Evolutionary conservation across 2,888 invertebrate genomes (phyloP).

Genomic region (Parnassius smintheus): DNA sequence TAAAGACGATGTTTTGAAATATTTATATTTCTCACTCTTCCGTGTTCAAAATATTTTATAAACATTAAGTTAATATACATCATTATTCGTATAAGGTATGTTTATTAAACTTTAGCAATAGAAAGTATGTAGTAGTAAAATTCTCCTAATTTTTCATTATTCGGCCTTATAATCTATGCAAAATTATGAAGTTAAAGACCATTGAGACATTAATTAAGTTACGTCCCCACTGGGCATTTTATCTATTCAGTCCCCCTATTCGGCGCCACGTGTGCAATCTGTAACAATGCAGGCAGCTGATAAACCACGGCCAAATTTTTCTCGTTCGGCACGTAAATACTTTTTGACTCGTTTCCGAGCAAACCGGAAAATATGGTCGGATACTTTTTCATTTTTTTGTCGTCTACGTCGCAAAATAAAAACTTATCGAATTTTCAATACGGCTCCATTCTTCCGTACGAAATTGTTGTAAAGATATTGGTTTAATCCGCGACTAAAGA

Average conservation of each 20-base stretch:
- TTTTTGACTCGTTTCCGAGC: constrained; percentile 54
- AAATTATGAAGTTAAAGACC: constrained; percentile 20
- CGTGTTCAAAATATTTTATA: no score
- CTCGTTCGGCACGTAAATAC: constrained; percentile 48
- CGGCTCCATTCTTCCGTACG: constrained; percentile 24
- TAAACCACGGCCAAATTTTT: constrained; percentile 49
- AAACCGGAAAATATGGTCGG: constrained; percentile 50
- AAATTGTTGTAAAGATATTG: constrained; percentile 26
- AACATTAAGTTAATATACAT: no score
- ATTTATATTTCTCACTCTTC: no score
- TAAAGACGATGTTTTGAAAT: no score
- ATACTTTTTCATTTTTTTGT: constrained; percentile 42
- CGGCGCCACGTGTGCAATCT: constrained; percentile 39
- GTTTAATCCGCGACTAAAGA: constrained; percentile 27
- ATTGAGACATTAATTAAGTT: constrained; percentile 37
- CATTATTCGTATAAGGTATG: no score
- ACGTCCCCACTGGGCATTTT: constrained; percentile 33
- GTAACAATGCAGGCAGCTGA: constrained; percentile 47
- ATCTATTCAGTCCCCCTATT: constrained; percentile 30
- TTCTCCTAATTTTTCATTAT: no score
- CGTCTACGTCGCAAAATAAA: constrained; percentile 32
- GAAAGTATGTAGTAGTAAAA: no score
- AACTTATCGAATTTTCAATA: constrained; percentile 30
- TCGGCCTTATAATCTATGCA: constrained; percentile 10
- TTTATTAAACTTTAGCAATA: no score